Evolutionary conservation across 2,113 vertebrate species (phyloP).

Genomic region (Cynoglossus semilaevis): DNA sequence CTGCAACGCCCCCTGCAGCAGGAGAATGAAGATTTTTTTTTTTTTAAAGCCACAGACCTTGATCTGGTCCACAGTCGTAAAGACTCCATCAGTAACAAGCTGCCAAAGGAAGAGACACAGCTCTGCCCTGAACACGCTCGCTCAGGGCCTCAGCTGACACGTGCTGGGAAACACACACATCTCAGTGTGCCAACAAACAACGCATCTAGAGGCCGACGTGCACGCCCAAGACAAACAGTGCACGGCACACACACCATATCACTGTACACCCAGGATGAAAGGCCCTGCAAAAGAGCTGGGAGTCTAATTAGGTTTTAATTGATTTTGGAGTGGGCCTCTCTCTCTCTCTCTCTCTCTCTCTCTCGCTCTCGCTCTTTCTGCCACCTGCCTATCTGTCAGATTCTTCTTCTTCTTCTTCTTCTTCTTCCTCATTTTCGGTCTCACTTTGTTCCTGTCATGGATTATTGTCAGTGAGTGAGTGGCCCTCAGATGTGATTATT

Average conservation of each 20-base stretch:
- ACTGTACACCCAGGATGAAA: conserved; percentile 62
- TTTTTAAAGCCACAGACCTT: too few species aligned
- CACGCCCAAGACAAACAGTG: neutral
- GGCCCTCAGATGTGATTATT: conserved; percentile 78
- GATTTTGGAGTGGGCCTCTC: conserved; percentile 77
- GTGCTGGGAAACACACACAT: neutral
- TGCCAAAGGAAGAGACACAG: too few species aligned
- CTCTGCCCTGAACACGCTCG: neutral
- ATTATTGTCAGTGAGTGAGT: conserved; percentile 75
- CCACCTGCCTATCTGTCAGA: too few species aligned
- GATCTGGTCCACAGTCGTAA: too few species aligned
- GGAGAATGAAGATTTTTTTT: too few species aligned
- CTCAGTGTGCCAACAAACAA: neutral
- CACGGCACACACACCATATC: conserved; percentile 20
- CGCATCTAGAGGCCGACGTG: too few species aligned
- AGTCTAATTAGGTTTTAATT: conserved; percentile 81
- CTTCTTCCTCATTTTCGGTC: conserved; percentile 14
- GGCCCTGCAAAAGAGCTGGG: conserved; percentile 65
- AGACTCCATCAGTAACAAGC: too few species aligned
- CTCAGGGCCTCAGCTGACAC: neutral
- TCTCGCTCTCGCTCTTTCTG: conserved; percentile 20
- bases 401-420: conserved; percentile 23
- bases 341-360: conserved; percentile 34
- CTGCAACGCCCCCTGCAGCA: too few species aligned
- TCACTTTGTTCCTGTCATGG: conserved; percentile 48